Conservation (phyloP, 2,888 invertebrate species). For the Balanococcus diminutus region DNA sequence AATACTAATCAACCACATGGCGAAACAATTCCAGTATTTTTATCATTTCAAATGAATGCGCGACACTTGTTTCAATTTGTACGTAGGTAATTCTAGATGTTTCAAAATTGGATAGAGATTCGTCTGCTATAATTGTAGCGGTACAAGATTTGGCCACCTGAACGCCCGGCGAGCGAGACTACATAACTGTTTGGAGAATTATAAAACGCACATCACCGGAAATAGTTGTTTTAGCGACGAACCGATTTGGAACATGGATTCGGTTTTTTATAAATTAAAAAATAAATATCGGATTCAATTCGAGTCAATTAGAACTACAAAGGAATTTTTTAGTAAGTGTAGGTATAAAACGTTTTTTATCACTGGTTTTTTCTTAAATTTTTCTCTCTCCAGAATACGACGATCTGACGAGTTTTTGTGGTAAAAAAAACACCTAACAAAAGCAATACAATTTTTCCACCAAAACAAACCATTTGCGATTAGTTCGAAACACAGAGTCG, state of each 20-base stretch:
- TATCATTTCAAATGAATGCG: neutral
- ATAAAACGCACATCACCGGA: constrained; percentile 2
- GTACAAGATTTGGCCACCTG: neutral
- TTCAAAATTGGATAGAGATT: neutral
- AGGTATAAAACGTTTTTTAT: too few relatives aligned
- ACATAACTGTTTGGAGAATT: neutral
- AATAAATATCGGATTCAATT: too few relatives aligned
- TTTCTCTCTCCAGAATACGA: neutral
- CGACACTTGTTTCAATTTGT: neutral
- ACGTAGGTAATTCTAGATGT: neutral
- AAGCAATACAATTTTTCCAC: neutral
- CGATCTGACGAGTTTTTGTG: neutral
- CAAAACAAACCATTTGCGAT: neutral
- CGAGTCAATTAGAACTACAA: too few relatives aligned
- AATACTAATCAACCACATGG: constrained; percentile 7
- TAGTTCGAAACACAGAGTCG: neutral
- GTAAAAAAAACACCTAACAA: neutral
- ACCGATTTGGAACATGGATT: too few relatives aligned
- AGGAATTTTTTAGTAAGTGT: neutral
- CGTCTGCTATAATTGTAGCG: neutral
- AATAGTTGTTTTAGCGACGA: neutral
- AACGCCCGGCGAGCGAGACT: neutral
- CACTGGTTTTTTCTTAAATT: too few relatives aligned
- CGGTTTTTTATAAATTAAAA: too few relatives aligned
- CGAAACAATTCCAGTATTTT: neutral